phyloP scores from a whole-genome alignment of 2,113 vertebrate species.

The Tragelaphus imberbis region DNA sequence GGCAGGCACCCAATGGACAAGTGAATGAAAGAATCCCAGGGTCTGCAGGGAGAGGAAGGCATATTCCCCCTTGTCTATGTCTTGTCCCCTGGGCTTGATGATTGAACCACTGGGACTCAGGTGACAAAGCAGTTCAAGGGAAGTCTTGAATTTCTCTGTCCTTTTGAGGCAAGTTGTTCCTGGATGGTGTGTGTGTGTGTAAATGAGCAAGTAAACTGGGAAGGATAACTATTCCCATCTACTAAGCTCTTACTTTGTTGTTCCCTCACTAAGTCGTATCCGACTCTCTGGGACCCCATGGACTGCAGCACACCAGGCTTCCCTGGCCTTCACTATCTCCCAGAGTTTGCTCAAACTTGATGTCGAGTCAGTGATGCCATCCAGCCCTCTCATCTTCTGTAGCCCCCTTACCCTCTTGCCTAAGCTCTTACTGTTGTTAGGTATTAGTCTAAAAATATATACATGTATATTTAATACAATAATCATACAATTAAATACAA shows the following conservation, averaged over 20 bases:
- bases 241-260: background rate
- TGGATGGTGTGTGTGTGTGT: background rate
- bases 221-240: background rate
- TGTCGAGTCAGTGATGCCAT: background rate
- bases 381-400: background rate
- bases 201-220: background rate
- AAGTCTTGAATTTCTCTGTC: background rate
- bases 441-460: background rate
- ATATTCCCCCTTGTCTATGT: background rate
- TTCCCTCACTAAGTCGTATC: background rate
- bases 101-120: background rate
- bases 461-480: background rate
- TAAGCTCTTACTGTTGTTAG: background rate
- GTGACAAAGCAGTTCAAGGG: background rate
- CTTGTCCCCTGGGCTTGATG: background rate
- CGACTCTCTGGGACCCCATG: background rate
- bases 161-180: background rate
- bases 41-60: background rate
- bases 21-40: background rate
- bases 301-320: background rate
- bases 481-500: background rate
- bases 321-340: background rate
- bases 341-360: background rate
- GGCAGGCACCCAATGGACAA: background rate
- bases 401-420: background rate